Percentiles rank a stretch among this genome's conserved stretches.
Conservation (phyloP, 1,140 invertebrate species). For the Philotrypesis tridentata region DNA sequence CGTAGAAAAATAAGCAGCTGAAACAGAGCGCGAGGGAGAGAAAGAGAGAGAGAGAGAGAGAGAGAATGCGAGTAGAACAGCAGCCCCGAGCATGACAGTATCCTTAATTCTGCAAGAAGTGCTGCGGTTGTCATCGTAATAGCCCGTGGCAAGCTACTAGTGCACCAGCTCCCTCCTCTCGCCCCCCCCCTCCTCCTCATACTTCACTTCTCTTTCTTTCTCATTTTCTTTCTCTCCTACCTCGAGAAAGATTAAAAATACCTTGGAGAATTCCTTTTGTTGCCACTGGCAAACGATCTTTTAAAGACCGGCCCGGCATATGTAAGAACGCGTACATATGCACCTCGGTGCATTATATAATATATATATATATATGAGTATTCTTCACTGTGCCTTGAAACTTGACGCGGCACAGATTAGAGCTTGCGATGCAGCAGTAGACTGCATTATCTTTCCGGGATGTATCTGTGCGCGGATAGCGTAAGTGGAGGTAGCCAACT, state of each 20-base stretch:
- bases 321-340: no score
- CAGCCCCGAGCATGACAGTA: background rate
- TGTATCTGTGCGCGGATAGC: background rate
- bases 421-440: no score
- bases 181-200: no score
- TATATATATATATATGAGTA: no score
- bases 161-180: no score
- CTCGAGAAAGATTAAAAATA: conserved; percentile 28
- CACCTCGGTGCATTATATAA: no score
- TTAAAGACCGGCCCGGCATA: no score
- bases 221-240: background rate
- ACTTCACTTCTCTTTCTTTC: background rate
- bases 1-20: background rate
- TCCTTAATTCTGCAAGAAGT: conserved; percentile 34
- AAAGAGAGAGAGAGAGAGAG: no score
- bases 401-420: no score
- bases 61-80: background rate
- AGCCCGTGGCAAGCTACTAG: background rate
- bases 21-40: background rate
- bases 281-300: background rate
- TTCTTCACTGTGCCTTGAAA: no score
- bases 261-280: no score
- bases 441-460: background rate
- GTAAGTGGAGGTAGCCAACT: background rate
- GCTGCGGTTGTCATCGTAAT: conserved; percentile 31